Conservation (phyloP, 1,140 invertebrate genomes). For the Hydropsyche tenuis region DNA sequence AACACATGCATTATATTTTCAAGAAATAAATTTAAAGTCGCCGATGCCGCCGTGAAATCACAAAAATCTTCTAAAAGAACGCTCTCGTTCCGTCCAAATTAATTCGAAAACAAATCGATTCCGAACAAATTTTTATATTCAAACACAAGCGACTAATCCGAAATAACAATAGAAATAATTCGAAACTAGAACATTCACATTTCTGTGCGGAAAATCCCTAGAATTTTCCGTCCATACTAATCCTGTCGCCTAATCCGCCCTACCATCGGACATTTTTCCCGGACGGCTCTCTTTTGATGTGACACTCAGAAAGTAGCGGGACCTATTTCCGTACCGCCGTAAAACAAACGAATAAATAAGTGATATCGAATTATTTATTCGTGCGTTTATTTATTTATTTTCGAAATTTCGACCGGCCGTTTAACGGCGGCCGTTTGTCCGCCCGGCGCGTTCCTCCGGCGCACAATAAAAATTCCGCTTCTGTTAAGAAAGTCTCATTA, state of each 20-base stretch:
- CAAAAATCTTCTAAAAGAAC: no score
- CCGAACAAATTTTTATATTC: no score
- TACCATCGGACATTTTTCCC: conserved; percentile 15
- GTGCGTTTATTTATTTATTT: neutral
- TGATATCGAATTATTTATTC: conserved; percentile 1
- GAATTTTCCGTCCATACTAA: conserved; percentile 21
- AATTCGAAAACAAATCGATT: no score
- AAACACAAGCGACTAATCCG: no score
- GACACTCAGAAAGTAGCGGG: conserved; percentile 2
- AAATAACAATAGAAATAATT: neutral
- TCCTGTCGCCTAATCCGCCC: conserved; percentile 6
- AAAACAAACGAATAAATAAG: conserved; percentile 20
- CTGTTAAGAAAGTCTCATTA: neutral
- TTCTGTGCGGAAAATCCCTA: neutral
- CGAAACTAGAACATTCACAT: neutral
- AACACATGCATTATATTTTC: no score
- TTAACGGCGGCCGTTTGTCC: conserved; percentile 19
- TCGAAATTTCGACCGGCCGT: neutral
- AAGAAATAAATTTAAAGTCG: no score
- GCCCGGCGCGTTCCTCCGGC: neutral
- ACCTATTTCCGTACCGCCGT: conserved; percentile 15
- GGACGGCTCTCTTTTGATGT: conserved; percentile 11
- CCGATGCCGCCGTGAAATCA: no score
- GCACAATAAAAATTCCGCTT: conserved; percentile 25
- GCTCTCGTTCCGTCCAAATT: no score